Conservation (phyloP, 2,888 invertebrate genomes). For the Perizoma flavofasciatum region DNA sequence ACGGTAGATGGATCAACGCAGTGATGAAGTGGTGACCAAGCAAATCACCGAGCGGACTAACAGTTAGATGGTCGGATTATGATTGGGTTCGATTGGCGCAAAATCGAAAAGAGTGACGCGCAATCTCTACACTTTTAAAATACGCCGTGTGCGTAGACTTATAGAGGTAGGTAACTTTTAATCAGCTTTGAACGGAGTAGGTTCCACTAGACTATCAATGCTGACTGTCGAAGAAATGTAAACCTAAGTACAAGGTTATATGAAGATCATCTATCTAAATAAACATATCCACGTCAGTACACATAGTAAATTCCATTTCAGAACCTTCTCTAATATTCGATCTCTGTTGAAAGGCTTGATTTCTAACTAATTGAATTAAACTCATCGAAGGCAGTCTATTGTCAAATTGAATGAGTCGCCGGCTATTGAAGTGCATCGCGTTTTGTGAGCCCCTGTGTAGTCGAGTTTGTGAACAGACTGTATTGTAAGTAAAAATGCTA, state of each 20-base stretch:
- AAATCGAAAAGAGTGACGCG: no score
- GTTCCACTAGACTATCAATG: not conserved
- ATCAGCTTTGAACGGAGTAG: not conserved
- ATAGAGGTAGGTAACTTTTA: no score
- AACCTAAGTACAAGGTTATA: not conserved
- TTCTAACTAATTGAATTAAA: slow-evolving; percentile 30
- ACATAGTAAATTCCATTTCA: slow-evolving; percentile 1
- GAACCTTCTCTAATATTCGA: slow-evolving; percentile 18
- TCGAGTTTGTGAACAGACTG: slow-evolving; percentile 21
- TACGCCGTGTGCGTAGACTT: no score
- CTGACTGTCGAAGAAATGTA: not conserved
- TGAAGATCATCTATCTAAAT: not conserved
- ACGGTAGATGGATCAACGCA: no score
- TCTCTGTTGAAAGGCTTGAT: slow-evolving; percentile 25
- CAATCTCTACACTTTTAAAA: no score
- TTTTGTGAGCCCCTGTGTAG: slow-evolving; percentile 21
- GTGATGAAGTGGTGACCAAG: no score
- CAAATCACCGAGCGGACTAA: no score
- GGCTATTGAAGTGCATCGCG: slow-evolving; percentile 26
- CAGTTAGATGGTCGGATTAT: no score
- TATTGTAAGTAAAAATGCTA: slow-evolving; percentile 23
- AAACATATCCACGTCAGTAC: not conserved
- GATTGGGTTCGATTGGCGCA: no score
- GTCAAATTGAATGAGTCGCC: slow-evolving; percentile 26
- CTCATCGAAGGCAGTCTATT: slow-evolving; percentile 28